phyloP scores from a whole-genome alignment of 2,888 invertebrate species.

The Trilocha varians region DNA sequence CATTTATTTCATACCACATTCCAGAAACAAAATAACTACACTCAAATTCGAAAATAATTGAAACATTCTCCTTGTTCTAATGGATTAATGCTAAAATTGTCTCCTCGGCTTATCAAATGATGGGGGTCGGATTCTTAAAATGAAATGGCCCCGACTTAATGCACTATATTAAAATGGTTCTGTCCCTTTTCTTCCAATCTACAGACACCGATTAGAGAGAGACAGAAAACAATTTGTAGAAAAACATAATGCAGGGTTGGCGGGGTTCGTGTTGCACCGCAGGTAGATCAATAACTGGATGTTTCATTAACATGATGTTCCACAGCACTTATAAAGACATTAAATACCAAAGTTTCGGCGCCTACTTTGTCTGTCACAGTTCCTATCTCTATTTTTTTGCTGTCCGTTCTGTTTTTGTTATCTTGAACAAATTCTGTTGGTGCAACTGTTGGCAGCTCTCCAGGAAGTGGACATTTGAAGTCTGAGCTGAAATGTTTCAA shows the following conservation, averaged over 20 bases:
- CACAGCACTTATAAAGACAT: conserved; percentile 72
- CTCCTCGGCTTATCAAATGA: conserved; percentile 67
- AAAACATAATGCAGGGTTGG: conserved; percentile 66
- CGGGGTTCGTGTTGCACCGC: conserved; percentile 59
- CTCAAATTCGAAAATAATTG: conserved; percentile 39
- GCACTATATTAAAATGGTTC: conserved; percentile 32
- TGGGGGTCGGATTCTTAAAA: conserved; percentile 56
- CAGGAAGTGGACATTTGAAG: not conserved
- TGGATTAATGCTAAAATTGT: conserved; percentile 62
- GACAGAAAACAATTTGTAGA: conserved; percentile 52
- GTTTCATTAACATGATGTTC: conserved; percentile 64
- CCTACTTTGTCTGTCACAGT: conserved; percentile 23
- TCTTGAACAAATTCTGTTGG: conserved; percentile 20
- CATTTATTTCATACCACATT: too few relatives aligned
- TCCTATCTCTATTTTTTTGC: conserved; percentile 18
- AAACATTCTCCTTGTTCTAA: conserved; percentile 47
- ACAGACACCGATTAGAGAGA: conserved; percentile 19
- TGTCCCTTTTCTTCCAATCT: conserved; percentile 26
- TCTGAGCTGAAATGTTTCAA: not conserved
- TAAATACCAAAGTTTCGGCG: conserved; percentile 47
- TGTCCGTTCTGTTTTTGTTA: conserved; percentile 14
- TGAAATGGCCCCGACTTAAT: conserved; percentile 59
- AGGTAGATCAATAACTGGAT: conserved; percentile 68
- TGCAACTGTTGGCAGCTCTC: not conserved
- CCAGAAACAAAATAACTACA: conserved; percentile 19